phyloP scores from a whole-genome alignment of 1,140 invertebrate species.

The Zaprionus ghesquierei region DNA sequence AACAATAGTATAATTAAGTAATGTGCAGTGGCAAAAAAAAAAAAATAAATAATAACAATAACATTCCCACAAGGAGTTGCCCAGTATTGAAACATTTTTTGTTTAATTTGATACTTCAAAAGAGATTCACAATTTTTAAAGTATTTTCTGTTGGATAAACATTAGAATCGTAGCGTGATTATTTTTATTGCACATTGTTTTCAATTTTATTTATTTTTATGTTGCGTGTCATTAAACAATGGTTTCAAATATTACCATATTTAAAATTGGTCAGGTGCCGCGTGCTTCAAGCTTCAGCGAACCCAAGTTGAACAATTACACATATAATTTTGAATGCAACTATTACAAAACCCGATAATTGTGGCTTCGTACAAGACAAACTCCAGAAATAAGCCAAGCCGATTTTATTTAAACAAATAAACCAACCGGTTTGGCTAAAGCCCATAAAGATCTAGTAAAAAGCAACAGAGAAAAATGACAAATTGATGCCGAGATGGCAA shows the following conservation, averaged over 20 bases:
- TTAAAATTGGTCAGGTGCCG: slow-evolving; percentile 14
- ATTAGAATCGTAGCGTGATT: slow-evolving; percentile 1
- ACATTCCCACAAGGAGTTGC: not conserved
- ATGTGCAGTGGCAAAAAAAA: slow-evolving; percentile 32
- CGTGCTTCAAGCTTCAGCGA: slow-evolving; percentile 53
- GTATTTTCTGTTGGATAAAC: not conserved
- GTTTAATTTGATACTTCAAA: not conserved
- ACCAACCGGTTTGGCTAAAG: slow-evolving; percentile 56
- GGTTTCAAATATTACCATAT: slow-evolving; percentile 5
- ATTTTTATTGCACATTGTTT: not conserved
- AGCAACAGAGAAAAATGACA: slow-evolving; percentile 19
- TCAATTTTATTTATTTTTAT: slow-evolving; percentile 19
- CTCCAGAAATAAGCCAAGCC: slow-evolving; percentile 30
- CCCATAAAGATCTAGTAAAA: slow-evolving; percentile 37
- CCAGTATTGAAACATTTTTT: not conserved
- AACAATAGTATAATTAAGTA: not conserved
- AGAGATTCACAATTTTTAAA: not conserved
- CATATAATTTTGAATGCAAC: slow-evolving; percentile 40
- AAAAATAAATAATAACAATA: not conserved
- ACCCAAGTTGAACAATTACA: slow-evolving; percentile 8
- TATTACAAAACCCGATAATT: slow-evolving; percentile 61
- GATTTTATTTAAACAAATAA: slow-evolving; percentile 63
- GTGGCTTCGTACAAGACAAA: slow-evolving; percentile 4
- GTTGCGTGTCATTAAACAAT: slow-evolving; percentile 39
- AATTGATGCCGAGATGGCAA: slow-evolving; percentile 13